Evolutionary conservation across 2,797 vertebrate genomes (phyloP), one percentile per base, ranked within the genome.

Genomic region (Hippocampus kuda): DNA sequence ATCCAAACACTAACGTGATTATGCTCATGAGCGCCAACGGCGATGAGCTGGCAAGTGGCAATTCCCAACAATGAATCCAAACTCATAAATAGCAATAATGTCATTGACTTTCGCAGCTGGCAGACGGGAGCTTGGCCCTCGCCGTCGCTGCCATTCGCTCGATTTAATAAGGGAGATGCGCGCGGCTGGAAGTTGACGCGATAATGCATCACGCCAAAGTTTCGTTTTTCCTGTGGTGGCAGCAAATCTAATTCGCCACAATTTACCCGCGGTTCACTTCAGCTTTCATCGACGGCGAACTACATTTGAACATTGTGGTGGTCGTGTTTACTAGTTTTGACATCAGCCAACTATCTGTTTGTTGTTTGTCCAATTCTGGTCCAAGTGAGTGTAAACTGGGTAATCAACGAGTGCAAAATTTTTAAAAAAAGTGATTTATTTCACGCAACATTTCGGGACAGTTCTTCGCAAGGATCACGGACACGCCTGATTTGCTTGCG

Each of bases 1-100:
- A 85, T 78, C 70, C 75, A 70, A 84, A 83, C 81, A 70, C 84
- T 84, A 86, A 89, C 83, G 67, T 74, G 83, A 85, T 86, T 88
- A 89, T 85, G 86, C 82, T 85, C 84, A 88, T 89, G 79, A 84
- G 72, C 72, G 79, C 82, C 83, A 83, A 70, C 77, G 80, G 79
- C 51, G 27, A 77, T 56, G 73, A 0, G 6, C 66, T 66, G 26
- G 3, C 68, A 77, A 81, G 81, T 79, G 70, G 57, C 77, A 71
- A 77, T 78, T 75, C 77, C 66, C 27, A 56, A 73, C 79, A 83
- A 86, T 84, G 78, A 86, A 88, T 87, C 85, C 88, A 78, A 84
- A 79, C 76, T 75, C 78, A 77, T 80, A 78, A 84, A 87, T 73
- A 77, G 77, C 72, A 69, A 75, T 80, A 81, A 82, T 83, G 81